These are phyloP conservation scores for Clarias pachynema DNA, from an alignment of 2,797 vertebrate species.

Conservation along the genomic window DNA sequence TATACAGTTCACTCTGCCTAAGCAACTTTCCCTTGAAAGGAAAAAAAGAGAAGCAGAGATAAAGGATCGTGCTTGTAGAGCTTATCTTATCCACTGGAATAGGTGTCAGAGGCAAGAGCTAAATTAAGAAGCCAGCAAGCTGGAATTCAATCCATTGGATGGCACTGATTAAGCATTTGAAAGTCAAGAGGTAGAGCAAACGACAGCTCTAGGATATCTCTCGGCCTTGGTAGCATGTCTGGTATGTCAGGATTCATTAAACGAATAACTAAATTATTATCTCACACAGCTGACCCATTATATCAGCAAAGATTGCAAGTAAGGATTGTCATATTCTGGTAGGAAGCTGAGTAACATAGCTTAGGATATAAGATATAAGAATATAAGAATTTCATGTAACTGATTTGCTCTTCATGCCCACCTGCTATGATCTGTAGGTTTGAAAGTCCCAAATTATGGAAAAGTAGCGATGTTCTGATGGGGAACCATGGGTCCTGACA, in stretches of 20 bases:
- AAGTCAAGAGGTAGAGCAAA: slow-evolving; percentile 51
- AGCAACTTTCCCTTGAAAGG: neutral
- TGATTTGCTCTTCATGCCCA: neutral
- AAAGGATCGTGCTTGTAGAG: slow-evolving; percentile 1
- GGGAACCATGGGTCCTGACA: too few relatives aligned
- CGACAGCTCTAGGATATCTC: slow-evolving; percentile 6
- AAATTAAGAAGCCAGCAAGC: slow-evolving; percentile 69
- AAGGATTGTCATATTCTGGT: neutral
- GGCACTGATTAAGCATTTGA: slow-evolving; percentile 67
- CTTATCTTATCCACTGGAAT: slow-evolving; percentile 66
- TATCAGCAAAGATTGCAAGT: neutral
- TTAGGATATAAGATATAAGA: neutral
- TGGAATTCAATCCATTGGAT: slow-evolving; percentile 62
- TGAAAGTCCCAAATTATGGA: too few relatives aligned
- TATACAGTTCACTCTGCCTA: neutral
- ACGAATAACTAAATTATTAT: neutral
- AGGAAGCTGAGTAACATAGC: neutral
- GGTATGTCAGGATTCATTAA: slow-evolving; percentile 3
- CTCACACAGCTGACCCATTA: neutral
- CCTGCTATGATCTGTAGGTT: neutral
- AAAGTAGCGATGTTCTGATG: too few relatives aligned
- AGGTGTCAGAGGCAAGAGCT: slow-evolving; percentile 68
- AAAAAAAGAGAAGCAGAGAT: slow-evolving; percentile 12
- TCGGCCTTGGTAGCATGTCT: neutral
- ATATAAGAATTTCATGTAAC: neutral